Percentiles rank a stretch among this genome's conserved stretches.
Evolutionary conservation across 2,113 vertebrate species (phyloP).

Genomic region (Tringa solitaria): DNA sequence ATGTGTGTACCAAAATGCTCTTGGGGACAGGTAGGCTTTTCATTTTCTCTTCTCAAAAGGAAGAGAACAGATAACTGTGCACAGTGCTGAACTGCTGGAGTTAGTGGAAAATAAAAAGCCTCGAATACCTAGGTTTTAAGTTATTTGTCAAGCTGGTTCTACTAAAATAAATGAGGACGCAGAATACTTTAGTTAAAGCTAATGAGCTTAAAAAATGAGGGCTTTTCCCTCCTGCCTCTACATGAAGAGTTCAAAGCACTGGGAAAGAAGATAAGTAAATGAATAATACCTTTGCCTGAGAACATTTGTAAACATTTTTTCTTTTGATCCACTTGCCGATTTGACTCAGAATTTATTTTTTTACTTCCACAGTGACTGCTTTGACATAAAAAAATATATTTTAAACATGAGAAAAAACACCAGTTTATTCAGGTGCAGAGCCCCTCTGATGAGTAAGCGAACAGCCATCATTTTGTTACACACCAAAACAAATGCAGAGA

Average conservation of each 20-base stretch:
- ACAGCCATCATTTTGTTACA: neutral
- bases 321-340: neutral
- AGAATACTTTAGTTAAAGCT: neutral
- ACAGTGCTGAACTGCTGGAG: neutral
- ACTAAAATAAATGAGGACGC: neutral
- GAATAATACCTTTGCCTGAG: neutral
- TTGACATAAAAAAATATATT: neutral
- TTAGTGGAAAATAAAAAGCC: neutral
- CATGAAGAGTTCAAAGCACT: neutral
- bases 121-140: neutral
- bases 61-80: neutral
- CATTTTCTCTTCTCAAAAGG: neutral
- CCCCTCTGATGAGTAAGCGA: neutral
- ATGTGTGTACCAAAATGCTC: neutral
- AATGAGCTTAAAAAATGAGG: slow-evolving; percentile 6
- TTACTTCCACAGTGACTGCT: neutral
- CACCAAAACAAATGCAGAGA: neutral
- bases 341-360: neutral
- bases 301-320: slow-evolving; percentile 6
- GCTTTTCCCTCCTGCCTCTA: neutral
- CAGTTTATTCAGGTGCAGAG: neutral
- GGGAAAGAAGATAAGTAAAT: neutral
- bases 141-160: neutral
- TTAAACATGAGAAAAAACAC: neutral
- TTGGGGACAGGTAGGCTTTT: neutral